Evolutionary conservation across 2,888 invertebrate species (phyloP), one percentile per base, ranked within the genome.

Genomic region (Gasteruption jaculator): DNA sequence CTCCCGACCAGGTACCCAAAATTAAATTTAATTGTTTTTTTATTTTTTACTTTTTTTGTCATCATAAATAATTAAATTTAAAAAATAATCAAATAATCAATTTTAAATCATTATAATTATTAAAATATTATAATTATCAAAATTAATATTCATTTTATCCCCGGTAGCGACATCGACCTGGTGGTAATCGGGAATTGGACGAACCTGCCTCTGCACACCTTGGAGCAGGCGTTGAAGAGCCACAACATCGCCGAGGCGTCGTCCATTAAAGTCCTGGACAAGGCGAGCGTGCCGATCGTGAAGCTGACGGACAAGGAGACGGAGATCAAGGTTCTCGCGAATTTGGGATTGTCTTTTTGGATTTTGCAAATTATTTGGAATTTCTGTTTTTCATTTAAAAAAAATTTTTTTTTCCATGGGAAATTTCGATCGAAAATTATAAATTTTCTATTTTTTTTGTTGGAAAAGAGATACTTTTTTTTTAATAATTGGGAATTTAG

Each of bases 281-380:
- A 93, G 75, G 97, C 97, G 45, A 92, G 94, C 39, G 96, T 99
- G 58, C 99, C 99, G 59, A 97, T 99, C 63, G 91, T 99, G 53
- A 99, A 99, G 77, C 80, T 97, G 73, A 93, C 91, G 20, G 95
- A 97, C 71, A 80, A 80, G 49, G 81, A 82, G 66, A 75, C 71
- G 74, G 88, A 90, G 56, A 88, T 99, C 45, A 68, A 68, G 50
- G n/a, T n/a, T n/a, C n/a, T n/a, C n/a, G n/a, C n/a, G n/a, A n/a
- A n/a, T n/a, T n/a, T n/a, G n/a, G n/a, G n/a, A n/a, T n/a, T n/a
- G n/a, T n/a, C n/a, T n/a, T n/a, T n/a, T n/a, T n/a, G n/a, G n/a
- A n/a, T n/a, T n/a, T n/a, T n/a, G n/a, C n/a, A n/a, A n/a, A n/a
- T n/a, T n/a, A n/a, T n/a, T n/a, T n/a, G n/a, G n/a, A n/a, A n/a